Evolutionary conservation across 2,888 invertebrate species (phyloP), one percentile per base, ranked within the genome.

Genomic region (Chymomyza caudatula): DNA sequence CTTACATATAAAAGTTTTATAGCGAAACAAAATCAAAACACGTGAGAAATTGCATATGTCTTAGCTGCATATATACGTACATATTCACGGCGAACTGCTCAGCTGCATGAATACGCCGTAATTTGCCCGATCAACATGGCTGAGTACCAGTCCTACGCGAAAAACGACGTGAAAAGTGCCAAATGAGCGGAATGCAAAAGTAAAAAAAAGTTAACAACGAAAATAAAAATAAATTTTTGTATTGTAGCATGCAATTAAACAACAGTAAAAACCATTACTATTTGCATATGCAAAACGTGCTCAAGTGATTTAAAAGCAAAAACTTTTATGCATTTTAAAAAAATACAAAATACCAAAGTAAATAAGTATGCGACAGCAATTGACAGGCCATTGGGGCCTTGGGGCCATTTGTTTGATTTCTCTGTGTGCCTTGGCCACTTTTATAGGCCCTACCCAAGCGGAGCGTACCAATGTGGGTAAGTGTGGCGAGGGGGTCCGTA

Each of bases 391-490:
- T 15, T 29, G 58, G 29, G 23, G 52, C 49, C 43, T 2, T 25
- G 37, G 67, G 68, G 57, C 20, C 58, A 53, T 59, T 43, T 44
- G 17, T 55, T 37, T 76, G 67, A 63, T 82, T 55, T 60, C 56
- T 25, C 43, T 74, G 25, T 70, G 72, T 66, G 25, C 64, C 51
- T 60, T 56, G 57, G 54, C 29, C 13, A 47, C 52, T 51, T 64
- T 69, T 58, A 52, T 66, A 19, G 54, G 2, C 23, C 68, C 44
- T 58, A 70, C 69, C 58, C 60, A 52, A 11, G 60, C 73, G 0
- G 86, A 82, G 37, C 61, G 85, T 3, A 82, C 87, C 20, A 82
- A 86, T 65, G 81, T 81, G 56, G 81, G 81, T 81, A 60, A 85
- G 81, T 84, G 61, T 8, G 8, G 42, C 17, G 5, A 8, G 4